Evolutionary conservation across 1,140 invertebrate genomes (phyloP), one percentile per base, ranked within the genome.

Genomic region (Coelopa frigida): DNA sequence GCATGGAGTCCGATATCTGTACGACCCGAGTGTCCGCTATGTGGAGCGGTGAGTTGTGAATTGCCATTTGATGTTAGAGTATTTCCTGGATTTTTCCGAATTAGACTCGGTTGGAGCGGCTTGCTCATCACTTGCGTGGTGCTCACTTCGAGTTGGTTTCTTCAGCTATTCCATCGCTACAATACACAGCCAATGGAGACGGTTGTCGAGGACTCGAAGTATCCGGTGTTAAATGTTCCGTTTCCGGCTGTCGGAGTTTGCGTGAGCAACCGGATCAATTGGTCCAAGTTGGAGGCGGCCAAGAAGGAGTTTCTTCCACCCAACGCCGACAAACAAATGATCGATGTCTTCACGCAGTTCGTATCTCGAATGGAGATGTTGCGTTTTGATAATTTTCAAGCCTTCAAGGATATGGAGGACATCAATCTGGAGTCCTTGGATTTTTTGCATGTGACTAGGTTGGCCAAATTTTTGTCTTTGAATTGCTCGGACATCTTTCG

Each of bases 201-300:
- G 2, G 75, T 82, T 0, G 78, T 83, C 45, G 78, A 83, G 49
- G 77, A 78, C 35, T 81, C 77, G 0, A 79, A 82, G 56, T 76
- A 75, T 36, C 77, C 79, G 0, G 80, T 83, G 14, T 82, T 79
- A 72, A 74, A 80, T 49, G 74, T 80, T 29, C 75, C 76, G 1
- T 85, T 83, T 59, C 82, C 82, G 1, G 80, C 80, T 1, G 76
- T 85, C 1, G 82, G 78, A 0, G 64, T 85, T 42, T 85, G 82
- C 55, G 73, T 78, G 51, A 67, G 80, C 14, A 84, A 84, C 61
- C 61, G 61, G 27, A 52, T 65, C 21, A 55, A 65, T 24, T 65
- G 61, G 61, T 54, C 44, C 23, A 58, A 53, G 23, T 26, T 65
- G 36, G 51, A 61, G 24, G 54, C 46, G 17, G 61, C 61, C 21